Evolutionary conservation across 2,113 vertebrate species (phyloP).

Genomic region (Myotis lucifugus): DNA sequence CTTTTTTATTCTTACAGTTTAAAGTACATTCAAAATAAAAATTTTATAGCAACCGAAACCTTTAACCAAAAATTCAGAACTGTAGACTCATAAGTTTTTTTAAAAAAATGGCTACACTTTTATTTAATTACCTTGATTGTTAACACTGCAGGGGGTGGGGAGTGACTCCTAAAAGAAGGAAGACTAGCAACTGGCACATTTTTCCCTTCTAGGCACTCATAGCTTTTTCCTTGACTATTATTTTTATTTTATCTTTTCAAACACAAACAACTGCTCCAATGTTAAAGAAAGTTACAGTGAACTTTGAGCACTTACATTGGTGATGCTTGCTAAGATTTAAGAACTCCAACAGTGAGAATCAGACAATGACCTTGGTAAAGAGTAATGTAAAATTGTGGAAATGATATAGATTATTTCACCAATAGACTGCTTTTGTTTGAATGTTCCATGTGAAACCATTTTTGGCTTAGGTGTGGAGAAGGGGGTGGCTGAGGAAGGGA

Average conservation of each 20-base stretch:
- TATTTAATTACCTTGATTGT: conserved; percentile 36
- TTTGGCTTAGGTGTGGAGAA: not conserved
- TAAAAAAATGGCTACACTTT: conserved; percentile 49
- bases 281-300: not conserved
- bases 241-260: conserved; percentile 26
- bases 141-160: not conserved
- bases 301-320: conserved; percentile 9
- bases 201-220: not conserved
- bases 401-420: not conserved
- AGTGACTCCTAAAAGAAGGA: not conserved
- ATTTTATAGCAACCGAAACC: conserved; percentile 65
- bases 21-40: conserved; percentile 72
- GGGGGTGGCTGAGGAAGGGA: not conserved
- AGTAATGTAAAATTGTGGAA: not conserved
- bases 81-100: not conserved
- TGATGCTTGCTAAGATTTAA: conserved; percentile 24
- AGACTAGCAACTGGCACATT: not conserved
- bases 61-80: conserved; percentile 59
- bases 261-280: conserved; percentile 4
- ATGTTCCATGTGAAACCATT: not conserved
- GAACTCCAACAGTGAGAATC: conserved; percentile 38
- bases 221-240: not conserved
- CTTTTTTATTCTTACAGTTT: conserved; percentile 54
- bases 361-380: conserved; percentile 28
- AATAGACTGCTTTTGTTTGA: conserved; percentile 8